Evolutionary conservation across 64 coral and sea anemone genomes (phyloP), one percentile per base, ranked within the genome.

Genomic region (Acropora yongei): DNA sequence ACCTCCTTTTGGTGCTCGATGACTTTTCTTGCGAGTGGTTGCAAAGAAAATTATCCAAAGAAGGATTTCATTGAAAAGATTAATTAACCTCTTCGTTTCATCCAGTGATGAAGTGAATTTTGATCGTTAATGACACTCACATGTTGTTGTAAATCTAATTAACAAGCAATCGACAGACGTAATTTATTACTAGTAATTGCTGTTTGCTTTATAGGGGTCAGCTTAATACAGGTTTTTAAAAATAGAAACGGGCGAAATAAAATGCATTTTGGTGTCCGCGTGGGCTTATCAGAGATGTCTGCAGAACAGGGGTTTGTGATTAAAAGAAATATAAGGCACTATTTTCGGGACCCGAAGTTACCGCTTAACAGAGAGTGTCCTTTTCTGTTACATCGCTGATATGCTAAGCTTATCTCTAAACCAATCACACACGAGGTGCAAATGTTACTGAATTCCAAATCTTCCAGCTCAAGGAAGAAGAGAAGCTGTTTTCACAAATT

Each of bases 401-500:
- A 82, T 76, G 19, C 65, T 90, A 19, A 74, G 65, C 19, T 57
- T 78, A 91, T 78, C 89, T 58, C 4, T 68, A 18, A 65, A 49
- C 12, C 1, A 44, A 77, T 11, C 55, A 73, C 45, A 72, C 30
- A 13, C 44, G 43, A 18, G 8, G 2, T 30, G 47, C 17, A 49
- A 46, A 13, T 61, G 16, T 45, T 5, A 41, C 74, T n/a, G 77
- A 63, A 30, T 40, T 75, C n/a, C 75, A 80, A 42, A 72, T 87
- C 66, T 89, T 80, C 3, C 19, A 77, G 44, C 46, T 88, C 45
- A 72, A 48, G 6, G 75, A 88, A 49, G 84, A 93, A 65, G 77
- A 93, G 5, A 46, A 41, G 18, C 76, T 93, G 46, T 30, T 86
- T 88, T 66, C 76, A 88, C 67, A 51, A 68, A 66, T 87, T 71